Percentiles rank a stretch among this genome's conserved stretches.
Evolutionary conservation across 2,888 invertebrate genomes (phyloP).

Genomic region (Oeneis ivallda): DNA sequence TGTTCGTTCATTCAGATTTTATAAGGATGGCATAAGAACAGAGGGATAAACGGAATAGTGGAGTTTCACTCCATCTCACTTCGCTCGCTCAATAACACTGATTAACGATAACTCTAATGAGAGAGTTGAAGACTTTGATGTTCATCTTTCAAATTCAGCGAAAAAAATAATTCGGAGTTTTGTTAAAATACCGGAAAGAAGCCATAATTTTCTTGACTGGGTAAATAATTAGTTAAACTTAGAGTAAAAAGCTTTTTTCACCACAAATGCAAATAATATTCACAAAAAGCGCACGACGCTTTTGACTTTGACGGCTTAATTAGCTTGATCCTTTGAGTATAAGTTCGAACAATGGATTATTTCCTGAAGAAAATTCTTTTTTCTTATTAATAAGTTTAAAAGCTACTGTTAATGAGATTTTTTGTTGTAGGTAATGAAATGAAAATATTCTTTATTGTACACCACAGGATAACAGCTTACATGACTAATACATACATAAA

Average conservation of each 20-base stretch:
- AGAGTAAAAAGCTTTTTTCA: not conserved
- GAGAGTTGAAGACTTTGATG: too few species aligned
- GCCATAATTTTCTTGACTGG: not conserved
- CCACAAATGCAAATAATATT: not conserved
- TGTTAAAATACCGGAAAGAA: not conserved
- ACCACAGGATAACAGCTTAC: too few species aligned
- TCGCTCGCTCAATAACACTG: too few species aligned
- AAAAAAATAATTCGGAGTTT: not conserved
- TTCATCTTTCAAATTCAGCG: too few species aligned
- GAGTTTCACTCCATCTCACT: too few species aligned
- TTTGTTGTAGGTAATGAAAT: too few species aligned
- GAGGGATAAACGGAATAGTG: too few species aligned
- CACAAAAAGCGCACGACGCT: constrained; percentile 9
- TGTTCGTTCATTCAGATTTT: too few species aligned
- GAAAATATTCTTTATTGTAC: too few species aligned
- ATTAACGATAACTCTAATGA: too few species aligned
- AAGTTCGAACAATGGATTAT: constrained; percentile 8
- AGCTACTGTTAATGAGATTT: not conserved
- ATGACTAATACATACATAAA: too few species aligned
- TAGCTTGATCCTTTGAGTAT: constrained; percentile 18
- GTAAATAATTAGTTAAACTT: not conserved
- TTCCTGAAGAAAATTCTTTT: constrained; percentile 11
- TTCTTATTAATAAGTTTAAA: not conserved
- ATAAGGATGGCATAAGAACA: too few species aligned
- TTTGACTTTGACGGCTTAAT: constrained; percentile 7